Conservation (phyloP, 2,888 invertebrate species). For the Scelioninae gen. 1 region DNA sequence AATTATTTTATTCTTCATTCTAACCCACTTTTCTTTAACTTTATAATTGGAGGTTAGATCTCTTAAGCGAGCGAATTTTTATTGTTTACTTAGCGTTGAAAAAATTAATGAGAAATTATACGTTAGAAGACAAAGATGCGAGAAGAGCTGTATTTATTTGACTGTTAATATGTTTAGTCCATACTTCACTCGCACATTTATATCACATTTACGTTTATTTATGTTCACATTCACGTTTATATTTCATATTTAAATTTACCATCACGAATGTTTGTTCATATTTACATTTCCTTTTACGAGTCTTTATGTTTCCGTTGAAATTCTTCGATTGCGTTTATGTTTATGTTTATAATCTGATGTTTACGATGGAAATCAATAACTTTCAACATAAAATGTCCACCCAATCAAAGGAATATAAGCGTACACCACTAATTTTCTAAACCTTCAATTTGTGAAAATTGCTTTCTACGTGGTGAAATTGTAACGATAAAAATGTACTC, state of each 20-base stretch:
- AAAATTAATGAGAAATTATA: slow-evolving; percentile 42
- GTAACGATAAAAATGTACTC: slow-evolving; percentile 12
- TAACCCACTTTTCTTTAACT: slow-evolving; percentile 52
- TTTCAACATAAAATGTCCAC: no score
- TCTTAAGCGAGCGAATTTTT: slow-evolving; percentile 25
- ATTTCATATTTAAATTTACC: no score
- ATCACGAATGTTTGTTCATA: no score
- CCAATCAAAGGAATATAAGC: not conserved
- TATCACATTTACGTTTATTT: not conserved
- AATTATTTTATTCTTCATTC: slow-evolving; percentile 37
- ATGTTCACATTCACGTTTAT: no score
- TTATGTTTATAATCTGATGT: not conserved
- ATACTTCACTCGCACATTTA: not conserved
- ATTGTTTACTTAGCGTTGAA: slow-evolving; percentile 43
- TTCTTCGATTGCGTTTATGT: not conserved
- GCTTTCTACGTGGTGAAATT: slow-evolving; percentile 59
- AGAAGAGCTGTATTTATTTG: not conserved
- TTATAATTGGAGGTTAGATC: slow-evolving; percentile 47
- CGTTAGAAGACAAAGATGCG: slow-evolving; percentile 31
- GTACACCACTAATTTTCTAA: slow-evolving; percentile 17
- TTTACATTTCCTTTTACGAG: no score
- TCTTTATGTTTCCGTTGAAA: no score
- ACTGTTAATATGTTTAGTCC: not conserved
- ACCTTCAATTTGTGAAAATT: slow-evolving; percentile 52
- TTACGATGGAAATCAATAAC: no score